These are phyloP conservation scores for Chlorospingus flavigularis DNA, from an alignment of 2,797 vertebrate species.

Conservation along the genomic window DNA sequence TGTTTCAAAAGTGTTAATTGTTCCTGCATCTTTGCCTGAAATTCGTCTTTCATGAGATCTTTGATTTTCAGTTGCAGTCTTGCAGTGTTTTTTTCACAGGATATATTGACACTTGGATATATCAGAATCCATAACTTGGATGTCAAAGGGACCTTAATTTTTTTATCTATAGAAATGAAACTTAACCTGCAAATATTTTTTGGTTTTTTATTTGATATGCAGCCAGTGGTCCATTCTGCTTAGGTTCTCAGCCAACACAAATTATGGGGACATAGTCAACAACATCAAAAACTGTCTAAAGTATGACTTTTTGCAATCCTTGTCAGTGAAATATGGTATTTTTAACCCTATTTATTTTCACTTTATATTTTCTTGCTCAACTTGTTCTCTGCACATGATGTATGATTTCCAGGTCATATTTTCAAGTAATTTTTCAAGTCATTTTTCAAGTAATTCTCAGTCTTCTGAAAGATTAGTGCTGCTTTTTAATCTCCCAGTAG, in stretches of 20 bases:
- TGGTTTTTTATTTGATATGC: not conserved
- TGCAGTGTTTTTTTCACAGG: not conserved
- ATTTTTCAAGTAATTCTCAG: conserved; percentile 24
- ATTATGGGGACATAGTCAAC: not conserved
- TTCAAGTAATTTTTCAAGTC: too few relatives aligned
- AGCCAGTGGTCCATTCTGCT: not conserved
- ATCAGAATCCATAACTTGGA: not conserved
- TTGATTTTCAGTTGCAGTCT: not conserved
- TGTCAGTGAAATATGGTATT: not conserved
- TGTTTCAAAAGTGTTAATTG: not conserved
- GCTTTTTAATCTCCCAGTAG: not conserved
- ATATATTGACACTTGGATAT: not conserved
- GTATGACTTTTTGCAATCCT: not conserved
- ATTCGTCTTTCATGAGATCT: not conserved
- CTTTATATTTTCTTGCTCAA: not conserved
- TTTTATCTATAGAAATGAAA: not conserved
- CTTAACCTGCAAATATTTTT: not conserved
- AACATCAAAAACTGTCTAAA: not conserved
- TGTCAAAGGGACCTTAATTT: not conserved
- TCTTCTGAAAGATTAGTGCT: conserved; percentile 8
- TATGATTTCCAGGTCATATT: not conserved
- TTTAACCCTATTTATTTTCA: not conserved
- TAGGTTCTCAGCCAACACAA: not conserved
- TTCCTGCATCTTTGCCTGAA: not conserved
- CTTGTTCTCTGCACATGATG: not conserved